These are phyloP conservation scores for Thalassoma bifasciatum DNA, from an alignment of 2,113 vertebrate species.

Conservation along the genomic window DNA sequence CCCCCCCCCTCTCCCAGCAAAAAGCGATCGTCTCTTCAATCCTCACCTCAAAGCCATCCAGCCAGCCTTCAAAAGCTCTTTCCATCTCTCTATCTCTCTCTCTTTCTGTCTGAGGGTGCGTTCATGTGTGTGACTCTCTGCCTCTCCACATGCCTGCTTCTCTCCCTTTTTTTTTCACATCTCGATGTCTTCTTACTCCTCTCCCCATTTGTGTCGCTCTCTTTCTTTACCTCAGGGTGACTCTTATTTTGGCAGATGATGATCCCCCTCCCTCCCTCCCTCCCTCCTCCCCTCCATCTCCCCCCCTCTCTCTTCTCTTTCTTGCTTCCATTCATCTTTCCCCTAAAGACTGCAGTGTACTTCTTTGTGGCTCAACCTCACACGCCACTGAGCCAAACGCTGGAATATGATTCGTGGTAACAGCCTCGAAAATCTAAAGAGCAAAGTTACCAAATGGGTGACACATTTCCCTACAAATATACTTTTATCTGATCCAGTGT, in stretches of 20 bases:
- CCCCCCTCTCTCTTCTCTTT: neutral
- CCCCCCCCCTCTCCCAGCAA: slow-evolving; percentile 36
- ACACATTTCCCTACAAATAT: neutral
- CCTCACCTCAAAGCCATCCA: slow-evolving; percentile 52
- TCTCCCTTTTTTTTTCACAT: neutral
- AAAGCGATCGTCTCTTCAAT: slow-evolving; percentile 50
- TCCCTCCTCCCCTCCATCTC: neutral
- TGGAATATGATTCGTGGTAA: neutral
- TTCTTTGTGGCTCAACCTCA: slow-evolving; percentile 4
- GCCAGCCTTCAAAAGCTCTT: slow-evolving; percentile 39
- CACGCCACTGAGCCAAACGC: neutral
- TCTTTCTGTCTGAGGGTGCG: slow-evolving; percentile 5
- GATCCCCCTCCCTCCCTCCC: neutral
- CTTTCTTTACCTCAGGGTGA: slow-evolving; percentile 41
- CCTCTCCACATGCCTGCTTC: slow-evolving; percentile 7
- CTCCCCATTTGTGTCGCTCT: slow-evolving; percentile 19
- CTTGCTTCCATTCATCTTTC: slow-evolving; percentile 16
- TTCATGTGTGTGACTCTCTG: slow-evolving; percentile 1
- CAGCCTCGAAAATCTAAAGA: neutral
- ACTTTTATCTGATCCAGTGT: neutral
- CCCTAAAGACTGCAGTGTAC: slow-evolving; percentile 10
- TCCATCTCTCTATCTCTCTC: neutral
- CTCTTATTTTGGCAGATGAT: slow-evolving; percentile 42
- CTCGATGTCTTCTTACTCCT: slow-evolving; percentile 34
- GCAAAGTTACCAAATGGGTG: neutral